Base-by-base conservation (phyloP, 2,888 invertebrate genomes). In the Horisme vitalbata region DNA sequence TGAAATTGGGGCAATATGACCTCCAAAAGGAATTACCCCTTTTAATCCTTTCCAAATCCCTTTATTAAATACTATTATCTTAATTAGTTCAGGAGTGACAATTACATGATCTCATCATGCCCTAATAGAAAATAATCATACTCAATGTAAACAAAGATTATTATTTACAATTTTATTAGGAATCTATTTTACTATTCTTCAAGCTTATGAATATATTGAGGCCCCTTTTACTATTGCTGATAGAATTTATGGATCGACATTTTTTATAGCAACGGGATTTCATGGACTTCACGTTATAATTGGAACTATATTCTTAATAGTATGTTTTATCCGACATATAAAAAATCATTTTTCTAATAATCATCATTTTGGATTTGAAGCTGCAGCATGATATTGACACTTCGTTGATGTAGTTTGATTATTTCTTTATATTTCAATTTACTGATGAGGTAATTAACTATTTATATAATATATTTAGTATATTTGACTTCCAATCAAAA, bases 261-360 rank as follows among this genome's bases (percentile, higher is more conserved):
- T 94, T 83, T 95, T 92, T 90, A 88, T 94, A 71, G 91, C 93
- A 41, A 95, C 94, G 47, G 94, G 94, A 77, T 95, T 95, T 21
- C 94, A 95, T 71, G 94, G 94, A 2, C 9, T 94, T 38, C 94
- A 94, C 88, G 94, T 94, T 30, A 82, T 94, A 92, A 73, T 94
- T 59, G 82, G 83, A 59, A 83, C 80, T 27, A 60, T 77, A 55
- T 83, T 80, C 52, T 45, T 82, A 57, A 28, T 67, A 45, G 61
- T 68, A 41, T 83, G 82, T 39, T 64, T 77, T 56, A 67, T 81
- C 47, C 82, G 81, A 0, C 78, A 76, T 46, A 41, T 73, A 60
- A 68, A 63, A 52, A 65, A 74, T 37, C 81, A 83, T 41, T 83
- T 83, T 41, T 83, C 82, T 33, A 76, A 47, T 35, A 71, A 65